Conservation (phyloP, 2,888 invertebrate genomes). For the Dinocampus coccinellae region DNA sequence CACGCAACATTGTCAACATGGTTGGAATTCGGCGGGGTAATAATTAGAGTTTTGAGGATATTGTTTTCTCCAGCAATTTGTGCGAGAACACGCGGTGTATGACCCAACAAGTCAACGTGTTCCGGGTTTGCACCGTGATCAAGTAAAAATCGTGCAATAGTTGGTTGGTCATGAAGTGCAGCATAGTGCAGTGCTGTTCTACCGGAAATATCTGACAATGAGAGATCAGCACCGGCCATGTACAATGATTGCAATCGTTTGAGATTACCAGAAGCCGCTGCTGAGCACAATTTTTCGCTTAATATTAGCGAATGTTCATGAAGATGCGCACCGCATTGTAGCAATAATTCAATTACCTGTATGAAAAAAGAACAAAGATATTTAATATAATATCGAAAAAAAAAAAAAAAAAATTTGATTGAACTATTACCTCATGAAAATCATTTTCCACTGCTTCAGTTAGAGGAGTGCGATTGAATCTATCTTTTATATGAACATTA, state of each 20-base stretch:
- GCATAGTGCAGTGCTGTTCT: constrained; percentile 81
- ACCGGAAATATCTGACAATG: constrained; percentile 74
- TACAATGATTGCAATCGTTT: constrained; percentile 74
- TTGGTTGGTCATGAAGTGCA: constrained; percentile 72
- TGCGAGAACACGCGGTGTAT: constrained; percentile 18
- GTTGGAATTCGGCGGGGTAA: constrained; percentile 15
- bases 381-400: too few species aligned
- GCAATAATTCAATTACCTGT: constrained; percentile 75
- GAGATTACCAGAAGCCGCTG: constrained; percentile 75
- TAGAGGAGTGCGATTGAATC: constrained; percentile 79
- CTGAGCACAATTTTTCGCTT: constrained; percentile 78
- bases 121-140: constrained; percentile 71
- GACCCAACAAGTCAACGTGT: constrained; percentile 72
- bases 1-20: constrained; percentile 8
- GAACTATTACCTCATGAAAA: constrained; percentile 69
- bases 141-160: constrained; percentile 72
- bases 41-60: constrained; percentile 36
- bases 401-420: too few species aligned
- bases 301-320: constrained; percentile 73
- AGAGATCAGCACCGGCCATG: constrained; percentile 79
- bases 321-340: constrained; percentile 83
- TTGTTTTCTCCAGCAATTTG: constrained; percentile 32
- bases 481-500: constrained; percentile 84
- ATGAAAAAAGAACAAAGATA: constrained; percentile 19
- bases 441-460: constrained; percentile 79